Evolutionary conservation across 2,797 vertebrate genomes (phyloP).

Genomic region (Sebastes diaconus): DNA sequence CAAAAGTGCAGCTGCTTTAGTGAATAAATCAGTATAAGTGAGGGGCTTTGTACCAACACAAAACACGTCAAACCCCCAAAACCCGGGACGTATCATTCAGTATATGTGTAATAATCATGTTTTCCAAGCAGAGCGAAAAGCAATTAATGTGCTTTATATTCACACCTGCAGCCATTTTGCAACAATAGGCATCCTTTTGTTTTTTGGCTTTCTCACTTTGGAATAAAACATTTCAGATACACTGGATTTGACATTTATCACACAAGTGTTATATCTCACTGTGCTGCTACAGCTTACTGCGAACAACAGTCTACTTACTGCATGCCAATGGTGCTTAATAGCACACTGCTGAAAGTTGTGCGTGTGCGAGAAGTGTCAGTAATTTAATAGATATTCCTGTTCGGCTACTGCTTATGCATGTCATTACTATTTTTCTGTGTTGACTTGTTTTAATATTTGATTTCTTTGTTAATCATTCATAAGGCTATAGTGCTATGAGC

Average conservation of each 20-base stretch:
- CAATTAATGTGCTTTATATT: conserved; percentile 3
- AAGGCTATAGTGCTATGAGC: conserved; percentile 41
- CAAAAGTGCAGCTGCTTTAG: not conserved
- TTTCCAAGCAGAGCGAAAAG: not conserved
- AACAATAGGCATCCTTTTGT: conserved; percentile 10
- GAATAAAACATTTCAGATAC: conserved; percentile 35
- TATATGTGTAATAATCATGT: not conserved
- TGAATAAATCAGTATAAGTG: conserved; percentile 20
- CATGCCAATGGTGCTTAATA: conserved; percentile 53
- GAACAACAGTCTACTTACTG: conserved; percentile 46
- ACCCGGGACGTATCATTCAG: not conserved
- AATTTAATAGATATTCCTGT: conserved; percentile 48
- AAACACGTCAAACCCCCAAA: not conserved
- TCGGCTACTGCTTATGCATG: conserved; percentile 54
- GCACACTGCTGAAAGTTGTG: conserved; percentile 54
- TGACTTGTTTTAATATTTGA: conserved; percentile 78
- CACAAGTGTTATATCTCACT: conserved; percentile 59
- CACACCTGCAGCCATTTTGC: not conserved
- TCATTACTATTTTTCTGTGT: conserved; percentile 64
- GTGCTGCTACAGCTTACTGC: conserved; percentile 53
- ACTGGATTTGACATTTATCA: conserved; percentile 34
- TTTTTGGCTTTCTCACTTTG: conserved; percentile 17
- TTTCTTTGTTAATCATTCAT: conserved; percentile 79
- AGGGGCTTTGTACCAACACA: not conserved
- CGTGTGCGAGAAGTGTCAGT: conserved; percentile 57